phyloP scores from a whole-genome alignment of 2,113 vertebrate genomes.

The Takifugu bimaculatus region DNA sequence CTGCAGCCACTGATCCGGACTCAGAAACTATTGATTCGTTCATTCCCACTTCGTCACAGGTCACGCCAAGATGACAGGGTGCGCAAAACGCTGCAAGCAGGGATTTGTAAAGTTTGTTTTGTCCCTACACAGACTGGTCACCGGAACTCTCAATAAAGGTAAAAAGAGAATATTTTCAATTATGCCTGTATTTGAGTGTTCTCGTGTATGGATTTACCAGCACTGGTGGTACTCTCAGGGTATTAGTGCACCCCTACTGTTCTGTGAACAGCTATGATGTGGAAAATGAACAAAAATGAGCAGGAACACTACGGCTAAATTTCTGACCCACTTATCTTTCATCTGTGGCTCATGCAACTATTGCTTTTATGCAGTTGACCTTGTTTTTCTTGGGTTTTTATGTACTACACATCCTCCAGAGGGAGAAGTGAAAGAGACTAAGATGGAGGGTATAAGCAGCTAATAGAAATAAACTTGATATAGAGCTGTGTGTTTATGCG shows the following conservation, averaged over 20 bases:
- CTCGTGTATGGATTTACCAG: background rate
- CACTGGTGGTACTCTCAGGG: background rate
- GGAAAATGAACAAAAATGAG: constrained; percentile 3
- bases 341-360: constrained; percentile 23
- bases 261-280: background rate
- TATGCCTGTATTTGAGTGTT: background rate
- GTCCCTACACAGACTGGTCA: constrained; percentile 85
- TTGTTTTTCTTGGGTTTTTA: constrained; percentile 39
- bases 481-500: constrained; percentile 23
- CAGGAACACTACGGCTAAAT: constrained; percentile 1
- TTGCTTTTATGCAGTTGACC: constrained; percentile 40
- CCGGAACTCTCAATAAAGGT: constrained; percentile 92
- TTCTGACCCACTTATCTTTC: constrained; percentile 21
- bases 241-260: background rate
- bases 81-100: constrained; percentile 84
- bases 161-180: constrained; percentile 31
- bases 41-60: constrained; percentile 26
- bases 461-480: constrained; percentile 63
- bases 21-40: constrained; percentile 18
- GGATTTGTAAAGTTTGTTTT: constrained; percentile 85
- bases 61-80: constrained; percentile 80
- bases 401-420: constrained; percentile 1
- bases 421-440: constrained; percentile 50
- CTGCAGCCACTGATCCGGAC: constrained; percentile 21
- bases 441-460: constrained; percentile 50